phyloP scores from a whole-genome alignment of 2,888 invertebrate species.

The Drosophila koepferae region DNA sequence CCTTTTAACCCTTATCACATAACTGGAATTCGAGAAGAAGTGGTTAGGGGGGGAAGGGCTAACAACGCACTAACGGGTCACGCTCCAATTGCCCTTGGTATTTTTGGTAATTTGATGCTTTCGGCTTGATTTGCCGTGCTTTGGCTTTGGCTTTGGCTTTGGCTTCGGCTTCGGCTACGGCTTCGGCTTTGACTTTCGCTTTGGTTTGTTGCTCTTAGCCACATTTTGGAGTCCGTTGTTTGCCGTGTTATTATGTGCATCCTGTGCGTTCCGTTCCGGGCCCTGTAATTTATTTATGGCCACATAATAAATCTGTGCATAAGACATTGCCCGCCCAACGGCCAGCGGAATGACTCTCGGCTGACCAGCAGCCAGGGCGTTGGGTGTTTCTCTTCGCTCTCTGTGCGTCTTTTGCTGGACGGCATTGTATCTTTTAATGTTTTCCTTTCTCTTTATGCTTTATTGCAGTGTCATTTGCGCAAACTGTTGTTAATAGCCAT shows the following conservation, averaged over 20 bases:
- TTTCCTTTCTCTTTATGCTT: conserved; percentile 55
- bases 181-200: conserved; percentile 15
- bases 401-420: conserved; percentile 9
- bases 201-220: conserved; percentile 26
- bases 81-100: conserved; percentile 51
- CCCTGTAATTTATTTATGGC: conserved; percentile 82
- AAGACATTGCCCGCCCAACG: conserved; percentile 73
- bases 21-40: conserved; percentile 1
- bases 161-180: conserved; percentile 1
- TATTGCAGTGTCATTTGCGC: conserved; percentile 77
- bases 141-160: conserved; percentile 18
- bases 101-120: conserved; percentile 43
- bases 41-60: neutral
- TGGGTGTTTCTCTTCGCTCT: neutral
- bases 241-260: conserved; percentile 58
- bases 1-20: conserved; percentile 75
- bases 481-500: conserved; percentile 77
- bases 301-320: conserved; percentile 82
- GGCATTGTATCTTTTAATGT: conserved; percentile 61
- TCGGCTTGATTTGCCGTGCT: conserved; percentile 24
- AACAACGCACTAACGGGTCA: conserved; percentile 51
- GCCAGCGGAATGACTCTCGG: conserved; percentile 39
- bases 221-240: conserved; percentile 9
- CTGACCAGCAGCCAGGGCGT: conserved; percentile 1
- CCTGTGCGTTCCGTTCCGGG: conserved; percentile 65